A percentile compares a stretch with the other conserved stretches of the same genome.
phyloP scores from a whole-genome alignment of 92 coral and sea anemone genomes.

The Anthopleura xanthogrammica region DNA sequence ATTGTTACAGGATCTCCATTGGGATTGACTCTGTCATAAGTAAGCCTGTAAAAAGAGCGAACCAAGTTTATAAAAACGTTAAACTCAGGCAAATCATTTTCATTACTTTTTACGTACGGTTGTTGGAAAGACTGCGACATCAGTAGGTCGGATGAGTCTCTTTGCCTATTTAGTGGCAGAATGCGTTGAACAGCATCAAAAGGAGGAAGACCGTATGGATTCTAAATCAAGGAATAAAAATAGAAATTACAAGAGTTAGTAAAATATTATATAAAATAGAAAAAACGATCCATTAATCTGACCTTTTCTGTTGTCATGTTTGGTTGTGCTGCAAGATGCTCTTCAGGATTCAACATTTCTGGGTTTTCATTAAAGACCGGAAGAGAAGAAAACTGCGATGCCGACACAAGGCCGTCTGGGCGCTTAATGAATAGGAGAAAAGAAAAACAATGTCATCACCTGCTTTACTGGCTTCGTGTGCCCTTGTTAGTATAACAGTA shows the following conservation, averaged over 20 bases:
- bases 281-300: not conserved
- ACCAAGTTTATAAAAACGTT: not conserved
- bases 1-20: not conserved
- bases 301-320: slow-evolving; percentile 37
- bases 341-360: not conserved
- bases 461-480: not conserved
- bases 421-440: slow-evolving; percentile 22
- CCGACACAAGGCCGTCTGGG: slow-evolving; percentile 55
- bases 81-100: not conserved
- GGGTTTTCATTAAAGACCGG: slow-evolving; percentile 52
- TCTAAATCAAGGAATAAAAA: slow-evolving; percentile 18
- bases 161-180: slow-evolving; percentile 51
- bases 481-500: not conserved
- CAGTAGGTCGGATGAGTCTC: not conserved
- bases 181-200: slow-evolving; percentile 75
- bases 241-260: not conserved
- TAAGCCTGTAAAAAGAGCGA: not conserved
- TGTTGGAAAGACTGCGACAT: slow-evolving; percentile 9
- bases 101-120: slow-evolving; percentile 6
- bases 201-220: slow-evolving; percentile 76
- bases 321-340: slow-evolving; percentile 20
- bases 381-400: slow-evolving; percentile 61
- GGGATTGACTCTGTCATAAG: not conserved
- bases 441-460: not conserved
- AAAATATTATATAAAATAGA: no score